Conservation (phyloP, 92 coral and sea anemone genomes). For the Bergia sp. region DNA sequence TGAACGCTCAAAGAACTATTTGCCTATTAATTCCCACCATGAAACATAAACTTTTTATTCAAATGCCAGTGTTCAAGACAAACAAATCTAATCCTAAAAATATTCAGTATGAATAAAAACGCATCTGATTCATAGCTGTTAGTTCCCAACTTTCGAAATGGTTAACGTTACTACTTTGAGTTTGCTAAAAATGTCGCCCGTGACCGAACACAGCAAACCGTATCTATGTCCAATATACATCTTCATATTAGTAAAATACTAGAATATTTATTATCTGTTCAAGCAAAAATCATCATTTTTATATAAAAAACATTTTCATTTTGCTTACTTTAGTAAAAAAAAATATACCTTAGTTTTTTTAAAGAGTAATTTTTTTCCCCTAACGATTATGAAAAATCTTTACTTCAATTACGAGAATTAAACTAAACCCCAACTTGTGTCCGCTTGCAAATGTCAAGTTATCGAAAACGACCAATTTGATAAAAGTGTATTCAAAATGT, state of each 20-base stretch:
- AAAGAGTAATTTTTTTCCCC: too few relatives aligned
- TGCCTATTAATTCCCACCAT: conserved; percentile 45
- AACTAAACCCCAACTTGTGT: neutral
- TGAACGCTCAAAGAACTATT: conserved; percentile 34
- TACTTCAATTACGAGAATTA: neutral
- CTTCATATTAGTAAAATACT: too few relatives aligned
- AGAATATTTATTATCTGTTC: too few relatives aligned
- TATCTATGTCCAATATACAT: too few relatives aligned
- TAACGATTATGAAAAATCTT: neutral
- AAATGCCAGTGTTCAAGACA: conserved; percentile 15
- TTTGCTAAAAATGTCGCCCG: neutral
- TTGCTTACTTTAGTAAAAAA: too few relatives aligned
- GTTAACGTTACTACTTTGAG: neutral
- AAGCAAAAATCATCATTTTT: too few relatives aligned
- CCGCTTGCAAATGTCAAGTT: neutral
- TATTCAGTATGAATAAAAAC: conserved; percentile 30
- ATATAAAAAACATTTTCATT: too few relatives aligned
- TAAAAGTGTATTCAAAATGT: conserved; percentile 3
- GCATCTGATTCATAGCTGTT: conserved; percentile 28
- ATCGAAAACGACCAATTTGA: conserved; percentile 8
- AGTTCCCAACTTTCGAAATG: conserved; percentile 26
- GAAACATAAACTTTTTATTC: conserved; percentile 49
- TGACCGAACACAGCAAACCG: too few relatives aligned
- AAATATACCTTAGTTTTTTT: too few relatives aligned
- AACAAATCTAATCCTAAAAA: conserved; percentile 28